These are phyloP conservation scores for Protobothrops mucrosquamatus DNA, from an alignment of 2,113 vertebrate species.

Conservation along the genomic window DNA sequence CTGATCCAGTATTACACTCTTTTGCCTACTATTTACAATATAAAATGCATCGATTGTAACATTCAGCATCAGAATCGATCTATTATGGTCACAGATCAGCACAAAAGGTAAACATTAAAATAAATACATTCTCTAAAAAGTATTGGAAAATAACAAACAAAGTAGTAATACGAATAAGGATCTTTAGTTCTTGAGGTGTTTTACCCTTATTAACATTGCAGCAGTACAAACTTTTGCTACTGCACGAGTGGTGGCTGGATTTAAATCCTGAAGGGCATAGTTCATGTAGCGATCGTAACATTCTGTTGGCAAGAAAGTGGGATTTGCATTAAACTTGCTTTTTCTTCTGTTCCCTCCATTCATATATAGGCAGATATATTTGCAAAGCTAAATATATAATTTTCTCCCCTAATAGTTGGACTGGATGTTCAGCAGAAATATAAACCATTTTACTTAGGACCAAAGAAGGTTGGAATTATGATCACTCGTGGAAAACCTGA, in stretches of 20 bases:
- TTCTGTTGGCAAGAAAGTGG: not conserved
- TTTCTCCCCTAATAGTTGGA: slow-evolving; percentile 76
- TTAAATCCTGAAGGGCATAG: too few species aligned
- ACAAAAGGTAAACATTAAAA: too few species aligned
- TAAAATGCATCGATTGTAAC: not conserved
- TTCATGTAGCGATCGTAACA: not conserved
- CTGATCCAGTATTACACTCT: not conserved
- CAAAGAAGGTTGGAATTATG: slow-evolving; percentile 52
- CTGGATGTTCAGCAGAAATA: slow-evolving; percentile 86
- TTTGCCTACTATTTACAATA: not conserved
- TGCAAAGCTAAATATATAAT: slow-evolving; percentile 6
- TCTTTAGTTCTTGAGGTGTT: too few species aligned
- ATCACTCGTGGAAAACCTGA: slow-evolving; percentile 44
- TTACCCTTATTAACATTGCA: too few species aligned
- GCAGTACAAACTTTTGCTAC: too few species aligned
- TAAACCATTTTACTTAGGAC: slow-evolving; percentile 76
- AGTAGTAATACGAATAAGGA: too few species aligned
- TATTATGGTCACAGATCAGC: too few species aligned
- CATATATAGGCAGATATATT: not conserved
- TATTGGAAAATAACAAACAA: too few species aligned
- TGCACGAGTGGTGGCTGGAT: too few species aligned
- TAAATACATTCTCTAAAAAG: too few species aligned
- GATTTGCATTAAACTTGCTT: not conserved
- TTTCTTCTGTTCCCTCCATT: not conserved
- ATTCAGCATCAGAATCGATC: not conserved